Evolutionary conservation across 2,797 vertebrate genomes (phyloP), one percentile per base, ranked within the genome.

Genomic region (Ptychobarbus kaznakovi): DNA sequence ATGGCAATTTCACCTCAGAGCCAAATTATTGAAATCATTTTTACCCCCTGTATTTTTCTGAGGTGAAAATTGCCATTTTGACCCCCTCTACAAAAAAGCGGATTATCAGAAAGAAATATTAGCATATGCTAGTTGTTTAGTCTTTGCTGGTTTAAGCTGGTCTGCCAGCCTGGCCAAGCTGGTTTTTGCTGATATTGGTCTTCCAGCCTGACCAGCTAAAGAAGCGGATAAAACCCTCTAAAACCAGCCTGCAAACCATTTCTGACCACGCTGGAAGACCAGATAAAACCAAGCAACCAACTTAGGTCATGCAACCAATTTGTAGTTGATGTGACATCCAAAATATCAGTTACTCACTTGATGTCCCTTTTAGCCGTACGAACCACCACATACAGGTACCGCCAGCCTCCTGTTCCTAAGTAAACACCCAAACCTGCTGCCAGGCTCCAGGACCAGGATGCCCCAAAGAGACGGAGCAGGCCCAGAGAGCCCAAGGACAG

Each of bases 381-480:
- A 20, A 92, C 94, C 78, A 95, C 92, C n/a, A 98, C 93, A 86
- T 97, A 96, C 86, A 98, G 94, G 92, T 96, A 97, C 49, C 94
- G 94, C 97, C 97, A 98, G 51, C 96, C 96, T 3, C 95, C 96
- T 2, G 94, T 92, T 69, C 96, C 95, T 79, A 98, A 92, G 91
- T 97, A 97, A 35, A 98, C 88, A 6, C 96, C 95, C 13, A 98
- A 88, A 56, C 96, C 94, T 2, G 95, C 97, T 20, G 94, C 96
- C 73, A 96, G 53, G 84, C 96, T 96, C 97, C 97, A 98, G 88
- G 94, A 89, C 97, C 97, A 98, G 78, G 97, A 95, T 82, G 96
- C 92, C 61, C 96, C 96, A 22, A 97, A 92, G 83, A 97, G 91
- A 70, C 96, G 95, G 82, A 97, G 89, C 88, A 98, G 92, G 86